These are phyloP conservation scores for Parapristionchus giblindavisi DNA, from an alignment of 2,888 invertebrate species.

Conservation along the genomic window DNA sequence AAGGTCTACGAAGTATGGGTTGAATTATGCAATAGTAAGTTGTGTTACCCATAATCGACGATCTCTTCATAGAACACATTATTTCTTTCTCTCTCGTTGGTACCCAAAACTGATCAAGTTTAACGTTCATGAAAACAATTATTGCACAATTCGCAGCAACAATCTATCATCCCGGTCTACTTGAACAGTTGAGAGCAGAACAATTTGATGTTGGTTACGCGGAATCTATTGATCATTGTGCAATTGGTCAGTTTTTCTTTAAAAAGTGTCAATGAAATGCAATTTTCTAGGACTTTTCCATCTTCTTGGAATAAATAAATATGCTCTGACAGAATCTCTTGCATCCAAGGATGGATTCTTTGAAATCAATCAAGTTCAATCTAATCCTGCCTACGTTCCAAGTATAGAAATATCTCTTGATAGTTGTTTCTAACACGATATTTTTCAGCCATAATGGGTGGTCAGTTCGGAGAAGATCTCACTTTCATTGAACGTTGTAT, in stretches of 20 bases:
- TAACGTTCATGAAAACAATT: background rate
- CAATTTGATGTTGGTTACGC: background rate
- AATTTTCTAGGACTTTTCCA: background rate
- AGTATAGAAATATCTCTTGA: background rate
- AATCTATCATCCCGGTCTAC: background rate
- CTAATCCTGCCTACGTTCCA: conserved; percentile 48
- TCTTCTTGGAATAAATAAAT: background rate
- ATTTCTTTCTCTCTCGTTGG: too few species aligned
- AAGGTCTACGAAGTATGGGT: background rate
- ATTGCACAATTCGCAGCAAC: background rate
- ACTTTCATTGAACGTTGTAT: background rate
- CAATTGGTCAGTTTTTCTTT: background rate
- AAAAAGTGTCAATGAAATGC: background rate
- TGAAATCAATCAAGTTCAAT: conserved; percentile 44
- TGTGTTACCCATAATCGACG: too few species aligned
- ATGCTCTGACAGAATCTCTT: background rate
- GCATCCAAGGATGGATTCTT: conserved; percentile 44
- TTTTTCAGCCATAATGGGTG: conserved; percentile 12
- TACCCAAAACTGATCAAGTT: too few species aligned
- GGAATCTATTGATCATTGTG: background rate
- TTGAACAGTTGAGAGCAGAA: background rate
- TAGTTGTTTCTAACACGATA: background rate
- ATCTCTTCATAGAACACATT: too few species aligned
- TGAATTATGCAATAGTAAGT: background rate
- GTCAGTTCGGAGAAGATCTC: conserved; percentile 8